Conservation (phyloP, 2,888 invertebrate species). For the Smittia sp. region DNA sequence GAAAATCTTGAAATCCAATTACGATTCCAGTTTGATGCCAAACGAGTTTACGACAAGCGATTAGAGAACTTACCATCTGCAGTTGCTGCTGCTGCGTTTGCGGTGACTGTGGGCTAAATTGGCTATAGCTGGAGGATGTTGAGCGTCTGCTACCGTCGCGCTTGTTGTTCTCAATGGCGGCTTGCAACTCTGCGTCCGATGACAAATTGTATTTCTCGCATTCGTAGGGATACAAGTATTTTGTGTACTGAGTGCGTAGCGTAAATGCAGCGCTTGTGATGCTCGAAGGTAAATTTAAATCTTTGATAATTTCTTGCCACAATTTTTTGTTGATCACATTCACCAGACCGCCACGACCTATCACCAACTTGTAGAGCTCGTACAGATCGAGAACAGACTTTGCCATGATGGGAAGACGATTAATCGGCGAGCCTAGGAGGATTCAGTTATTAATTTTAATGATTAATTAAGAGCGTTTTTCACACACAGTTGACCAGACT, state of each 20-base stretch:
- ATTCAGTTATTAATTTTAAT: slow-evolving; percentile 43
- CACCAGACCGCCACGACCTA: slow-evolving; percentile 95
- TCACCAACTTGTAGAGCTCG: slow-evolving; percentile 95
- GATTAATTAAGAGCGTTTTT: background rate
- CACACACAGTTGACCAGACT: background rate
- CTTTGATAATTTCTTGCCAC: slow-evolving; percentile 99
- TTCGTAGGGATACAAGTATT: slow-evolving; percentile 40
- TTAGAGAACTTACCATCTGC: slow-evolving; percentile 33
- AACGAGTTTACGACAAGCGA: background rate
- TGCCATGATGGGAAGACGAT: slow-evolving; percentile 99
- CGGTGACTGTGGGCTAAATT: slow-evolving; percentile 20
- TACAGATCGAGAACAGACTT: slow-evolving; percentile 97
- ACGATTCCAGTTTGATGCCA: background rate
- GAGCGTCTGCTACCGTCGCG: slow-evolving; percentile 39
- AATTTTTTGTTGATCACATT: slow-evolving; percentile 99
- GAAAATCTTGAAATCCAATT: background rate
- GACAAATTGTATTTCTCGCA: slow-evolving; percentile 36
- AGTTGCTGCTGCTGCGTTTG: slow-evolving; percentile 26
- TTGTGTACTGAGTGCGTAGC: slow-evolving; percentile 80
- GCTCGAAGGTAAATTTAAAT: slow-evolving; percentile 95
- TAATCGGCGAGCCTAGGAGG: slow-evolving; percentile 92
- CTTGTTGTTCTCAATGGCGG: slow-evolving; percentile 39
- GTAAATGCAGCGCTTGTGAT: slow-evolving; percentile 99
- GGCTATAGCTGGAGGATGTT: background rate
- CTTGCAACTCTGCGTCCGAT: slow-evolving; percentile 27